Evolutionary conservation across 2,797 vertebrate genomes (phyloP).

Genomic region (Sebastes aleutianus): DNA sequence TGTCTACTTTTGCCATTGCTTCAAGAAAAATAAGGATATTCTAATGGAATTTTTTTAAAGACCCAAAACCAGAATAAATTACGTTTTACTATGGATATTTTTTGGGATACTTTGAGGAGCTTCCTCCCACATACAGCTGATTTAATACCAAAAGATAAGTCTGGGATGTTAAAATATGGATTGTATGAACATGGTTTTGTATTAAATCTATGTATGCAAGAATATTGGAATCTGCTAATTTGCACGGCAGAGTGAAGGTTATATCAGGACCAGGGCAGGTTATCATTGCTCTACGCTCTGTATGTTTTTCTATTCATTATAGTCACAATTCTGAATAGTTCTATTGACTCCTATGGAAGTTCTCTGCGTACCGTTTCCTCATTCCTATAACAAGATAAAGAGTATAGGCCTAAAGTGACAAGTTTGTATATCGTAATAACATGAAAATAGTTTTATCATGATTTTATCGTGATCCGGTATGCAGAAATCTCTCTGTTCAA

Average conservation of each 20-base stretch:
- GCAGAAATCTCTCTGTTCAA: too few species aligned
- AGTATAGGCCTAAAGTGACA: too few species aligned
- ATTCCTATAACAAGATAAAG: too few species aligned
- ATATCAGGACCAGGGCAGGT: not conserved
- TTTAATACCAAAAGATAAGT: constrained; percentile 35
- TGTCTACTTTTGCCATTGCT: constrained; percentile 3
- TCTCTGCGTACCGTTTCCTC: too few species aligned
- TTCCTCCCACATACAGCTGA: constrained; percentile 7
- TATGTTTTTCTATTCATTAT: not conserved
- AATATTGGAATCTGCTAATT: not conserved
- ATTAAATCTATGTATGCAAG: not conserved
- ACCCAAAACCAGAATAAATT: constrained; percentile 26
- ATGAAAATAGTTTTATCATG: too few species aligned
- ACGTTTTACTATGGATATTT: constrained; percentile 28
- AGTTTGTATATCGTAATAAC: too few species aligned
- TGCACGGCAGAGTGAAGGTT: not conserved
- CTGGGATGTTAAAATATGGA: constrained; percentile 3
- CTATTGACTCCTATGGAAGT: not conserved
- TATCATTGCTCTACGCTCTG: not conserved
- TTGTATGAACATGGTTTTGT: not conserved
- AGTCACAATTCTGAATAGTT: not conserved
- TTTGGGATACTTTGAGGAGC: not conserved
- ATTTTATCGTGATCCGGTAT: too few species aligned
- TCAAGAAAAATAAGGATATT: not conserved
- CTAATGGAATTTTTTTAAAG: constrained; percentile 1